A percentile compares a stretch with the other conserved stretches of the same genome.
Evolutionary conservation across 2,113 vertebrate species (phyloP).

Genomic region (Takifugu flavidus): DNA sequence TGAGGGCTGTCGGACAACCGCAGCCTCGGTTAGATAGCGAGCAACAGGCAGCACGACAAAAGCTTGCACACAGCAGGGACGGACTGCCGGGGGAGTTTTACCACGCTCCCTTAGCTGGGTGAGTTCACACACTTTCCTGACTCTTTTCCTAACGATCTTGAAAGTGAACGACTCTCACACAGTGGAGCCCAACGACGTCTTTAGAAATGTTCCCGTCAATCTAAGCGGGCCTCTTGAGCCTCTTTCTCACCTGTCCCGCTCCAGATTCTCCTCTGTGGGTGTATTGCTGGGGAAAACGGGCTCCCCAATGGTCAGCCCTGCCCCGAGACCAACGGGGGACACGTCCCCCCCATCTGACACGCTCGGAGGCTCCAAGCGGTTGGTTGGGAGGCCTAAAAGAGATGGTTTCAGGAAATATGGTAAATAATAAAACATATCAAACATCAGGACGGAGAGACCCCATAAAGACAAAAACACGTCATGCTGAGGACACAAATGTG

Average conservation of each 20-base stretch:
- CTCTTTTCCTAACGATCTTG: neutral
- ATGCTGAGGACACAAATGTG: too few relatives aligned
- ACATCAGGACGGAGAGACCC: too few relatives aligned
- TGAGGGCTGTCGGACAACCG: slow-evolving; percentile 41
- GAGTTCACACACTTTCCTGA: slow-evolving; percentile 23
- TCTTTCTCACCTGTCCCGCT: slow-evolving; percentile 82
- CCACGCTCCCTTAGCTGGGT: slow-evolving; percentile 64
- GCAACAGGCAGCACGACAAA: slow-evolving; percentile 65
- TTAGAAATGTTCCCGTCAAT: too few relatives aligned
- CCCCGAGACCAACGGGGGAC: slow-evolving; percentile 41
- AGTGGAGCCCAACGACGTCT: neutral
- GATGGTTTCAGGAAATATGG: neutral
- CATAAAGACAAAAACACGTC: too few relatives aligned
- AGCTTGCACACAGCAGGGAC: slow-evolving; percentile 71
- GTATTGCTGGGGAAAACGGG: slow-evolving; percentile 49
- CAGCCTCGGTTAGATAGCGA: slow-evolving; percentile 58
- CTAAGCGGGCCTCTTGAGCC: neutral
- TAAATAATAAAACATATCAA: too few relatives aligned
- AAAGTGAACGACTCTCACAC: neutral
- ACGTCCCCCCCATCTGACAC: slow-evolving; percentile 55
- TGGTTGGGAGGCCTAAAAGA: slow-evolving; percentile 50
- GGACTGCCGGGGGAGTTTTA: slow-evolving; percentile 66
- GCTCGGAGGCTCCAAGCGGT: slow-evolving; percentile 54
- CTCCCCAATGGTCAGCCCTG: slow-evolving; percentile 42
- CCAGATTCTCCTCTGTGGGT: slow-evolving; percentile 72